A percentile compares a stretch with the other conserved stretches of the same genome.
phyloP scores from a whole-genome alignment of 2,888 invertebrate genomes.

The Copidosoma aretas region DNA sequence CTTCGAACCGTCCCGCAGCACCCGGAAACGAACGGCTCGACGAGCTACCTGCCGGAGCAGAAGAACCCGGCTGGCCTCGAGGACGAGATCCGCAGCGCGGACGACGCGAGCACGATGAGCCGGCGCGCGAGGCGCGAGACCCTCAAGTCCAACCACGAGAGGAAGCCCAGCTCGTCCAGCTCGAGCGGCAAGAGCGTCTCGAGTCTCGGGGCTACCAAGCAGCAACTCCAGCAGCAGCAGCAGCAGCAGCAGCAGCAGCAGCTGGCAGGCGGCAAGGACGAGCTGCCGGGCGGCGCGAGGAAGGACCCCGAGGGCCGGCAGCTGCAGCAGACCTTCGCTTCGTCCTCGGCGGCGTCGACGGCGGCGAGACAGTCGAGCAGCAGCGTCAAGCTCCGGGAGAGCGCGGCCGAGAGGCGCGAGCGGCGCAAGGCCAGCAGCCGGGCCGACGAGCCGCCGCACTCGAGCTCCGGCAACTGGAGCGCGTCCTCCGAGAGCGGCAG shows the following conservation, averaged over 20 bases:
- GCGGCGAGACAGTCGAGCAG: conserved; percentile 41
- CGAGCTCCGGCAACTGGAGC: conserved; percentile 94
- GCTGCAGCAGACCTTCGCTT: background rate
- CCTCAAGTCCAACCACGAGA: conserved; percentile 70
- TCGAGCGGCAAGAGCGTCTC: conserved; percentile 58
- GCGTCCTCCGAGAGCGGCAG: conserved; percentile 89
- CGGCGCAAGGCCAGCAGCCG: conserved; percentile 70
- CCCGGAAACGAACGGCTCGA: conserved; percentile 38
- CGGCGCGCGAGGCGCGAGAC: conserved; percentile 23
- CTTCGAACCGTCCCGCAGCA: conserved; percentile 46
- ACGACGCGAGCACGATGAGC: background rate
- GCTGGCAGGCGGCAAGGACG: background rate
- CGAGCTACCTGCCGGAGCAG: background rate
- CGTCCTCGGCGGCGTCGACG: conserved; percentile 53
- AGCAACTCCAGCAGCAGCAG: conserved; percentile 4
- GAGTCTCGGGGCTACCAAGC: background rate
- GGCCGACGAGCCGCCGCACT: conserved; percentile 86
- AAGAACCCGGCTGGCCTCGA: background rate
- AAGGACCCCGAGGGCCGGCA: background rate
- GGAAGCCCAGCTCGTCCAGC: conserved; percentile 80
- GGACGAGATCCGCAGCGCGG: background rate
- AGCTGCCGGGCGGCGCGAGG: background rate
- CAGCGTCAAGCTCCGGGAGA: conserved; percentile 78
- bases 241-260: conserved; percentile 15
- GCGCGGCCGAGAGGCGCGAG: conserved; percentile 74